Evolutionary conservation across 2,888 invertebrate genomes (phyloP), one percentile per base, ranked within the genome.

Genomic region (Argyra leucocephala): DNA sequence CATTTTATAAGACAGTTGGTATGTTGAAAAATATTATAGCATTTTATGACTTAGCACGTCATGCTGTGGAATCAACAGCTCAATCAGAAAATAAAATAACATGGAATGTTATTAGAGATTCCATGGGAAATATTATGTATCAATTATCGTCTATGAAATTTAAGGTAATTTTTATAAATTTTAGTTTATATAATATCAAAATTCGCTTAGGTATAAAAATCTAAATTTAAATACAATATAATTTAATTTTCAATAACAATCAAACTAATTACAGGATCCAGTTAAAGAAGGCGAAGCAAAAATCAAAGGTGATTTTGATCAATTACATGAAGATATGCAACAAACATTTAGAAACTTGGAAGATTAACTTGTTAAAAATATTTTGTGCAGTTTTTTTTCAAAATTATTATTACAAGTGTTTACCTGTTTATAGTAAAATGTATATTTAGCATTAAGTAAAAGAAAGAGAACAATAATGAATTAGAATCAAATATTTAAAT

Each of bases 1-100:
- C 99, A 75, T 99, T 99, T 86, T 99, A 98, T 86, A 99, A 99
- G 85, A 98, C 98, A 21, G 95, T 96, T 67, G 98, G 96, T 73
- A 99, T 99, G 98, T 81, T 99, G 77, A 89, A 87, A 80, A 99
- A 99, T 85, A 96, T 99, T 82, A 96, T 99, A 76, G 84, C 93
- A 65, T 96, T 99, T 83, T 99, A 98, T 82, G 99, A 99, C 81
- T 89, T 97, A 90, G 89, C 99, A 48, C 88, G 95, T 69, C 98
- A 98, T 80, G 93, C 97, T 1, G 97, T 99, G 1, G 98, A 99
- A 83, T 89, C 93, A 69, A 99, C 99, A 31, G 95, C 98, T 65
- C 97, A 98, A 82, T 94, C 94, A 60, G 99, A 99, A 81, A 96
- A 97, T 84, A 98, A 98, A 84, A 91, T 95, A 76, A 99, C 99